These are phyloP conservation scores for Colius striatus DNA, from an alignment of 2,113 vertebrate species.

Conservation along the genomic window DNA sequence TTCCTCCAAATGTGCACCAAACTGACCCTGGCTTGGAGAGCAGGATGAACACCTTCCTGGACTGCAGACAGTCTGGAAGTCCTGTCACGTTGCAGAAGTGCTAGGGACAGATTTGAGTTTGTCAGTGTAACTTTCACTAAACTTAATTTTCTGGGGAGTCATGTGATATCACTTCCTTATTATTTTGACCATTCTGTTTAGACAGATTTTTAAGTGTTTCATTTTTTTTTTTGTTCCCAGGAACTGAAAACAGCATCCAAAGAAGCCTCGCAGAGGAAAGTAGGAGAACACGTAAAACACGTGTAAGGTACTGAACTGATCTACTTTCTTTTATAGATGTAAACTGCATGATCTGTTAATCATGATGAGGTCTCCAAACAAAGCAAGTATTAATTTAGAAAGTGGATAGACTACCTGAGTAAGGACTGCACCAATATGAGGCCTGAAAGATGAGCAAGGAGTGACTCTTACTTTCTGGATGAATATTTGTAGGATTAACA, in stretches of 20 bases:
- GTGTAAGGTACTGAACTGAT: not conserved
- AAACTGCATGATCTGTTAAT: not conserved
- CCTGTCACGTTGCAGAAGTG: not conserved
- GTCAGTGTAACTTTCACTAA: not conserved
- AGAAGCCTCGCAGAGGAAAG: not conserved
- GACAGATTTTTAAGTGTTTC: not conserved
- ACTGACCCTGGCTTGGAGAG: not conserved
- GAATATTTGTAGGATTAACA: not conserved
- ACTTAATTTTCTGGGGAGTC: not conserved
- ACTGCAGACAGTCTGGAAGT: not conserved
- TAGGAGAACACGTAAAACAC: fast-evolving
- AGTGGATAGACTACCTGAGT: not conserved
- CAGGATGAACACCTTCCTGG: not conserved
- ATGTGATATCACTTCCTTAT: not conserved
- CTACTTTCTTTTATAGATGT: not conserved
- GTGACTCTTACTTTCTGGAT: not conserved
- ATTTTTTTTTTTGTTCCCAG: not conserved
- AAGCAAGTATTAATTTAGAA: not conserved
- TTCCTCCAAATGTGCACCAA: not conserved
- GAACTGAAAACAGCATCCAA: not conserved
- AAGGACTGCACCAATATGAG: not conserved
- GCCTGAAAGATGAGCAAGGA: not conserved
- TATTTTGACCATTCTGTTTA: conserved; percentile 7
- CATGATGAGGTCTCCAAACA: not conserved
- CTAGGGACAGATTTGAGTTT: not conserved